Conservation (phyloP, 2,113 vertebrate genomes). For the Columba janthina region DNA sequence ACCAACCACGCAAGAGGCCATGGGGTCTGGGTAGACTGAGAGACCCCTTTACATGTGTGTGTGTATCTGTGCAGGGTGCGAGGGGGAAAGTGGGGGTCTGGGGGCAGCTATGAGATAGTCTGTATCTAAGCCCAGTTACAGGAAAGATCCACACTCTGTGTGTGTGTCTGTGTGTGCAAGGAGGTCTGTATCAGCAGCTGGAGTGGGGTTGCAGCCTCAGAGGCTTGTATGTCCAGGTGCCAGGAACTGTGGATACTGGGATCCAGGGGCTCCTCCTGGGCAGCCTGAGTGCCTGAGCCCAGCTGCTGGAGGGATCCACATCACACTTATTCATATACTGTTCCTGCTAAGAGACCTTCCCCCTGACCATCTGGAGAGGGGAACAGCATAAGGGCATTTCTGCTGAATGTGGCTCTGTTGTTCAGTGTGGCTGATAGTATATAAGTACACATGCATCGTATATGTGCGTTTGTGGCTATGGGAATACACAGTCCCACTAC, state of each 20-base stretch:
- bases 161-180: no score
- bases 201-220: neutral
- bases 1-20: neutral
- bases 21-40: neutral
- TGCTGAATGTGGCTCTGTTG: neutral
- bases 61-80: neutral
- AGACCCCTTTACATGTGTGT: neutral
- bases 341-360: neutral
- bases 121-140: neutral
- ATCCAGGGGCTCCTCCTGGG: neutral
- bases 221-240: neutral
- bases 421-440: neutral
- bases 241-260: neutral
- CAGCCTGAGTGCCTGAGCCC: neutral
- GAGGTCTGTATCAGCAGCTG: neutral
- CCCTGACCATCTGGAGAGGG: neutral
- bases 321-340: neutral
- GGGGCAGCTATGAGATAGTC: neutral
- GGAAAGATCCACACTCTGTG: neutral
- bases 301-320: neutral
- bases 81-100: neutral
- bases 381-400: neutral
- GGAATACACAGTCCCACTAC: no score
- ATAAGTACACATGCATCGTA: no score
- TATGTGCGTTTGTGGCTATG: no score